Evolutionary conservation across 1,140 invertebrate species (phyloP), one percentile per base, ranked within the genome.

Genomic region (Neuroterus valhalla): DNA sequence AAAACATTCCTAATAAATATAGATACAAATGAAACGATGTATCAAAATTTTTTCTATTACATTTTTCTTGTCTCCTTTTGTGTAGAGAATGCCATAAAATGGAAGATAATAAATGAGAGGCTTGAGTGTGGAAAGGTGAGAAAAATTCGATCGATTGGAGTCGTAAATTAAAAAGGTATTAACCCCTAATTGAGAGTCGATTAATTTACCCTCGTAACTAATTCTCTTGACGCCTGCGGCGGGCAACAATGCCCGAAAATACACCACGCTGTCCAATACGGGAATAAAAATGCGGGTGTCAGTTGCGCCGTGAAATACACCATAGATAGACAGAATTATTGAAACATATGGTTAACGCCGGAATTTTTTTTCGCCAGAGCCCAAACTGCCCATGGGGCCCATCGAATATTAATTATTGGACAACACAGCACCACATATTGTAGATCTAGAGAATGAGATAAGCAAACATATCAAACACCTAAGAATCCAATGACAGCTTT

Each of bases 221-320:
- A 82, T 72, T 50, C 46, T 66, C 21, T 23, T 42, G 44, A 17
- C 50, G 45, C 73, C 48, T 69, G 70, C 44, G 50, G 31, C 72
- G 71, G 72, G 52, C 72, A 76, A 50, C 50, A 42, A 76, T 42
- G 23, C 12, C 26, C 26, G 66, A 42, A 52, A 14, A 44, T 68
- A 73, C 17, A 45, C 23, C 26, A 62, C 55, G 26, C 12, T 38
- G 55, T 62, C 23, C 14, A 62, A 62, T 76, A 72, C 67, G 55
- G 71, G 78, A 79, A 76, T 75, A 77, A 77, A 75, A 77, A 82
- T 81, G 80, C 73, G 76, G 80, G 82, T 84, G 86, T 87, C 87
- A 88, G 87, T 87, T 88, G 87, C 80, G 75, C 77, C 85, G 82
- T 86, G 84, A 88, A 88, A 87, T 87, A 79, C 76, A 87, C 86